Evolutionary conservation across 2,113 vertebrate species (phyloP).

Genomic region (Psammodynastes pulverulentus): DNA sequence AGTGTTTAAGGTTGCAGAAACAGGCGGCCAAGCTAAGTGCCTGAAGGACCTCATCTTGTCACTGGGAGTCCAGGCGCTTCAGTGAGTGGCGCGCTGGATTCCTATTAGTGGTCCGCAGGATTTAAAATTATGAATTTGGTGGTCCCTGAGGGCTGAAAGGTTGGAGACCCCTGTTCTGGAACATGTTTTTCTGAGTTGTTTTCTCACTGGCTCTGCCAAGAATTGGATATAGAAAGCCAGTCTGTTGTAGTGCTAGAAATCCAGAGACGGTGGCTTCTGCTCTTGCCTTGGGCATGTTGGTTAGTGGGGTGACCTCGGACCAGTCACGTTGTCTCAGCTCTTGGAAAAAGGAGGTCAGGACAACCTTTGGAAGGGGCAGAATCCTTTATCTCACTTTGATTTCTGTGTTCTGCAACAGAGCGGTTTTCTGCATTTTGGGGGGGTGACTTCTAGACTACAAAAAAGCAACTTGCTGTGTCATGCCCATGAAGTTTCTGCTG

Average conservation of each 20-base stretch:
- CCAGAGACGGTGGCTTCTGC: neutral
- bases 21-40: too few species aligned
- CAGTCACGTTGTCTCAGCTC: neutral
- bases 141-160: too few species aligned
- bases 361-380: neutral
- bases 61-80: too few species aligned
- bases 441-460: neutral
- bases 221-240: neutral
- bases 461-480: neutral
- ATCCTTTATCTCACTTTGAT: neutral
- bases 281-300: neutral
- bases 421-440: neutral
- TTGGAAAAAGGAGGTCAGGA: neutral
- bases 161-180: too few species aligned
- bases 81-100: too few species aligned
- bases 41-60: too few species aligned
- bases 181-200: neutral
- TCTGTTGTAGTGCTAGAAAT: neutral
- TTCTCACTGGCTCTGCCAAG: neutral
- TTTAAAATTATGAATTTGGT: too few species aligned
- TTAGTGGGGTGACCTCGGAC: neutral
- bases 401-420: neutral
- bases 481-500: neutral
- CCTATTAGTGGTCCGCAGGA: too few species aligned
- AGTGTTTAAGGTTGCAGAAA: too few species aligned